Evolutionary conservation across 2,113 vertebrate species (phyloP).

Genomic region (Dromas ardeola): DNA sequence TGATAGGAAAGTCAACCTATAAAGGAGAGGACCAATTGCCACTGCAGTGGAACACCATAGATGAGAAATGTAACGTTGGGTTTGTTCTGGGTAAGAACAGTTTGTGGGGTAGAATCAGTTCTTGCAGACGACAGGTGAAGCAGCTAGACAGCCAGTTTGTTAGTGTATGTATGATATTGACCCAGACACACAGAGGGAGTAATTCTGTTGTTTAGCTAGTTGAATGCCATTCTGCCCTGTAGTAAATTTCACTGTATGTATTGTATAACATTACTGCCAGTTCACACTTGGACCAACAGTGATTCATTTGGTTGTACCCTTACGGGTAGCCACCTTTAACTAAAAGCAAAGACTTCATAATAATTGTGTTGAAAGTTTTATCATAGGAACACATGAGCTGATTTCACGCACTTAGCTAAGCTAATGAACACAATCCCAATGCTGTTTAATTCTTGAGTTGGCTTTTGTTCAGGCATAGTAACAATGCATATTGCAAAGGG

Average conservation of each 20-base stretch:
- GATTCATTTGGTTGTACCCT: neutral
- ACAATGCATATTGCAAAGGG: neutral
- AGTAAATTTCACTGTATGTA: neutral
- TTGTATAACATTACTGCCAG: neutral
- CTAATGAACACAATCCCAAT: neutral
- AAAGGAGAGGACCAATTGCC: neutral
- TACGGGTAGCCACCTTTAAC: neutral
- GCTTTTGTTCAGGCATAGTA: neutral
- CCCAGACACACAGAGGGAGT: neutral
- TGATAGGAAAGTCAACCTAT: neutral
- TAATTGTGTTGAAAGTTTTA: neutral
- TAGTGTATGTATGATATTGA: neutral
- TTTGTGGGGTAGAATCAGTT: neutral
- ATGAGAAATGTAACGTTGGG: fast-evolving
- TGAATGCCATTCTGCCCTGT: neutral
- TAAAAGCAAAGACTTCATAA: neutral
- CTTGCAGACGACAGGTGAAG: neutral
- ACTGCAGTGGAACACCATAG: neutral
- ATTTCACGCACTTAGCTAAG: neutral
- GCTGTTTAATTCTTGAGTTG: neutral
- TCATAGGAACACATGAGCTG: neutral
- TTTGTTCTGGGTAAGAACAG: neutral
- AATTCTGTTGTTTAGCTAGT: neutral
- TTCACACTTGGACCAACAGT: neutral
- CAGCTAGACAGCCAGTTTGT: neutral